Base-by-base conservation (phyloP, 2,113 vertebrate genomes). In the Phalacrocorax brasilianus region DNA sequence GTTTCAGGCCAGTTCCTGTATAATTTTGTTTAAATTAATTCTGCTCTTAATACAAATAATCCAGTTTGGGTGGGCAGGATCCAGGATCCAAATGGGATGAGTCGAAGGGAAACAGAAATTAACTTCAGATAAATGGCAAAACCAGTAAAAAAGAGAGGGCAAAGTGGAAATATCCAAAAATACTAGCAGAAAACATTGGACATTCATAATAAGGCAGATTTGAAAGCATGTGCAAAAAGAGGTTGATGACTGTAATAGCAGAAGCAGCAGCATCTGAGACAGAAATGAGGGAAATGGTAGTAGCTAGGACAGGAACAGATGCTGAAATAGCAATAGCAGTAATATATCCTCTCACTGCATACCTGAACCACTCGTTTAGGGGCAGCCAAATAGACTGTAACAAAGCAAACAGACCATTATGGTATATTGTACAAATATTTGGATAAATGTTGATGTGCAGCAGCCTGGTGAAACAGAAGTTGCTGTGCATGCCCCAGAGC, bases 341-440 rank as follows among this genome's bases (percentile, higher is more conserved):
- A 45, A 73, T 45, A 11, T 67, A 22, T 76, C 22, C 76, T 91
- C 71, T 92, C 79, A 11, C 75, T 73, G 77, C 4, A 3, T 84
- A 80, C 80, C 76, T 53, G 1, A 88, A 85, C 63, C 70, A 49
- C 42, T 5, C 95, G 35, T 89, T 93, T 27, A 45, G 68, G 83
- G 92, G 53, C 52, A 86, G 81, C 88, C 87, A 86, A 95, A 92
- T 70, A 93, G 86, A 40, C 78, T 76, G 33, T 73, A 77, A 63
- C 65, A 67, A 74, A 91, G 75, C 79, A 91, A 94, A 91, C 58
- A 91, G 68, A 47, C 45, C 53, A 49, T 92, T 76, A 55, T 61
- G 68, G 92, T 21, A 91, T 83, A 28, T 20, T 89, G 81, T 68
- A 59, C 65, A 92, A 94, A 86, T 85, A 91, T 50, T 91, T 93